phyloP scores from a whole-genome alignment of 2,888 invertebrate species.

The Anoplius nigerrimus region DNA sequence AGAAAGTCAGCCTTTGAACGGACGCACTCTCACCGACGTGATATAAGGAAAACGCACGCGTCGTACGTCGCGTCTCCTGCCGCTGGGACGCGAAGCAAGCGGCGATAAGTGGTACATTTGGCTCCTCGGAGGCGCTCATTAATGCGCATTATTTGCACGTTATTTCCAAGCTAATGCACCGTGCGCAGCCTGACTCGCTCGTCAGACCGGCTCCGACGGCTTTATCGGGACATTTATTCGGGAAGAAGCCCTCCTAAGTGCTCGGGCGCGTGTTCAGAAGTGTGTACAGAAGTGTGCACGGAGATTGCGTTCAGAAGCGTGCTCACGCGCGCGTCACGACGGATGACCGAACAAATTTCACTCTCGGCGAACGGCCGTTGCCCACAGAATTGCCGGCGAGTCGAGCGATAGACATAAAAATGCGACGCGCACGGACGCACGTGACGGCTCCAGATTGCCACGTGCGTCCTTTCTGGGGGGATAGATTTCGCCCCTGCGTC shows the following conservation, averaged over 20 bases:
- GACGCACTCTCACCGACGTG: slow-evolving; percentile 31
- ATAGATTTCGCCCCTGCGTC: no score
- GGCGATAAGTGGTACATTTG: slow-evolving; percentile 17
- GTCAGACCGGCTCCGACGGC: background rate
- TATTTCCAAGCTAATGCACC: slow-evolving; percentile 1
- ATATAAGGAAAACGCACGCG: slow-evolving; percentile 28
- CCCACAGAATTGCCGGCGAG: background rate
- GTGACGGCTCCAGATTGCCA: no score
- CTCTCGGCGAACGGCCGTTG: no score
- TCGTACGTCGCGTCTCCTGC: background rate
- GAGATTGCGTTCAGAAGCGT: no score
- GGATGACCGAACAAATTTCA: no score
- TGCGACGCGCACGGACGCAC: no score
- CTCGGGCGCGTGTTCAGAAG: no score
- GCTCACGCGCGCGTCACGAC: no score
- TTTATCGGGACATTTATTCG: background rate
- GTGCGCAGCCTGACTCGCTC: background rate
- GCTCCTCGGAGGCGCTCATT: slow-evolving; percentile 4
- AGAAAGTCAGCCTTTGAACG: slow-evolving; percentile 32
- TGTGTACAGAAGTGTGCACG: no score
- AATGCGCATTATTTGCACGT: background rate
- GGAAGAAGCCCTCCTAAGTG: background rate
- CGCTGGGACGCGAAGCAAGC: background rate
- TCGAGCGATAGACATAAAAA: no score
- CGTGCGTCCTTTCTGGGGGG: no score